A percentile compares a stretch with the other conserved stretches of the same genome.
These are phyloP conservation scores for Napeogenes sylphis DNA, from an alignment of 2,888 invertebrate species.

Conservation along the genomic window DNA sequence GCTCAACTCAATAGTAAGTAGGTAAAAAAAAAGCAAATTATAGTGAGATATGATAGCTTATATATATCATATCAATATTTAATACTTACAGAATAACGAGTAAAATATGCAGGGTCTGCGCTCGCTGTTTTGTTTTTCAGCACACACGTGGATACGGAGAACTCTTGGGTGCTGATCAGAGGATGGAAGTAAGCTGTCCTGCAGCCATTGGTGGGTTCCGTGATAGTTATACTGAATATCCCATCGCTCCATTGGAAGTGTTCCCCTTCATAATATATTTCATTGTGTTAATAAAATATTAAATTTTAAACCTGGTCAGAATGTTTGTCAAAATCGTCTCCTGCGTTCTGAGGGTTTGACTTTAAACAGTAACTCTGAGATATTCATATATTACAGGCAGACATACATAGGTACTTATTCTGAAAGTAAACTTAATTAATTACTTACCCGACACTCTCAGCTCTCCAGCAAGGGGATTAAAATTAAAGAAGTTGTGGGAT, in stretches of 20 bases:
- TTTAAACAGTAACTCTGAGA: too few relatives aligned
- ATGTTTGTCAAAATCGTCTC: too few relatives aligned
- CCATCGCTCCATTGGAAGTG: slow-evolving; percentile 89
- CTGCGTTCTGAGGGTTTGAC: too few relatives aligned
- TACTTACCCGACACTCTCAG: slow-evolving; percentile 77
- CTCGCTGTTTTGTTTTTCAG: slow-evolving; percentile 62
- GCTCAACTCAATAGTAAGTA: too few relatives aligned
- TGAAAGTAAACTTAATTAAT: too few relatives aligned
- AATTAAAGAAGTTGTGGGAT: slow-evolving; percentile 85
- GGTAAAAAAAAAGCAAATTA: too few relatives aligned
- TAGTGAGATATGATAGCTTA: too few relatives aligned
- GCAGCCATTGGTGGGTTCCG: slow-evolving; percentile 72
- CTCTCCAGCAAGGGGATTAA: slow-evolving; percentile 83
- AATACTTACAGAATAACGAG: slow-evolving; percentile 44
- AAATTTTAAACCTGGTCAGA: too few relatives aligned
- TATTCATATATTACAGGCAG: too few relatives aligned
- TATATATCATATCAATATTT: too few relatives aligned
- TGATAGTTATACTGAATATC: slow-evolving; percentile 83
- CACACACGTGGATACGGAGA: slow-evolving; percentile 81
- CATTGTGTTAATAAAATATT: background rate
- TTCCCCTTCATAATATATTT: slow-evolving; percentile 63
- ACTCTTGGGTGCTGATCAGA: slow-evolving; percentile 84
- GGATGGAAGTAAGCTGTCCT: slow-evolving; percentile 86
- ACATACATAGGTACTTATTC: too few relatives aligned
- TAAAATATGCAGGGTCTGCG: slow-evolving; percentile 43